Evolutionary conservation across 2,888 invertebrate genomes (phyloP), one percentile per base, ranked within the genome.

Genomic region (Napeogenes sylphis): DNA sequence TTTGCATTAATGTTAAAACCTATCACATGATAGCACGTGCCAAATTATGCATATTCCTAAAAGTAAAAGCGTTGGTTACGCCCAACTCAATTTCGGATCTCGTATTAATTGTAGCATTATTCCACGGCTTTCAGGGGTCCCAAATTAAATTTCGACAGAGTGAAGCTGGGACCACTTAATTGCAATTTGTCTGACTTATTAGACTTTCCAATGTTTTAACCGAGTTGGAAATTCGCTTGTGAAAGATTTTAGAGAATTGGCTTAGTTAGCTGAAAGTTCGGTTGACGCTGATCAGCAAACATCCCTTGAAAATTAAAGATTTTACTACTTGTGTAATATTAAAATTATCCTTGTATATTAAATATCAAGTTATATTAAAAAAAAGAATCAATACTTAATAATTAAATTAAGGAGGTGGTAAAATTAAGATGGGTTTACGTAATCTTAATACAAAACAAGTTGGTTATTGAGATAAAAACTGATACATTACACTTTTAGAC

Each of bases 121-220:
- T 58, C 51, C 57, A 54, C 45, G 42, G 63, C 45, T 32, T 61
- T 56, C 55, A 51, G 53, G 42, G 54, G 45, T 58, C 58, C 47
- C 33, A 61, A 66, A 83, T 83, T 81, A 76, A 79, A 82, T 81
- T 81, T 76, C 73, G 75, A 77, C 78, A 75, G 76, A 73, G 74
- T 72, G 70, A 73, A 65, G 55, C 61, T 63, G 59, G 72, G 68
- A 75, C 75, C 77, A 79, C 80, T 80, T 82, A 76, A 81, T 81
- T 81, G 79, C 80, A 81, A 81, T 82, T 79, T 75, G 74, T 74
- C 71, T 74, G 77, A 79, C 76, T 81, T 78, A 79, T 79, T 76
- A 79, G 70, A 63, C 51, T 60, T 60, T 56, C 54, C 60, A 38
- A 58, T 60, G 51, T 60, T 62, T 56, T 58, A 62, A 60, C 38